Evolutionary conservation across 2,797 vertebrate species (phyloP).

Genomic region (Sebastes trivittatus): DNA sequence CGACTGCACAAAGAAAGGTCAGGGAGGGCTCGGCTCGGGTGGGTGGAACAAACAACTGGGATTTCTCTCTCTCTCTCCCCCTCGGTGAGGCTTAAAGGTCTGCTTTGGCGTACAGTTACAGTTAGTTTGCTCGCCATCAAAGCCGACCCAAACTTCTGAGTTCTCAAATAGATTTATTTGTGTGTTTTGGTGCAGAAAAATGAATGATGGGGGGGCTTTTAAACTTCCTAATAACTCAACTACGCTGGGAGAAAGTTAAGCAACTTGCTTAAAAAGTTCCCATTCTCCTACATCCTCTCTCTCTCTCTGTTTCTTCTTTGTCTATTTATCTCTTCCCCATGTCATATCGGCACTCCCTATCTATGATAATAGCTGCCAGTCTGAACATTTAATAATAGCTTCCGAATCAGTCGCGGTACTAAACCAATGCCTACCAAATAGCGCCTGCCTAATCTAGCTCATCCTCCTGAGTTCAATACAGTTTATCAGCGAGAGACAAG

Average conservation of each 20-base stretch:
- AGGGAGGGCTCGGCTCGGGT: constrained; percentile 63
- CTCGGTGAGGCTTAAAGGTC: constrained; percentile 66
- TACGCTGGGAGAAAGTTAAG: constrained; percentile 40
- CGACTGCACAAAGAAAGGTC: constrained; percentile 70
- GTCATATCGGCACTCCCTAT: background rate
- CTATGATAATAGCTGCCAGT: constrained; percentile 5
- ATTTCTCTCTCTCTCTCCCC: constrained; percentile 26
- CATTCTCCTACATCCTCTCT: background rate
- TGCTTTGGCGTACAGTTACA: constrained; percentile 60
- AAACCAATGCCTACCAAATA: constrained; percentile 33
- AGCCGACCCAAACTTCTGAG: constrained; percentile 48
- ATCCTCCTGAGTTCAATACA: constrained; percentile 40
- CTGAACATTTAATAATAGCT: constrained; percentile 20
- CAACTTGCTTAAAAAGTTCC: constrained; percentile 42
- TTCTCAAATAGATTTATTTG: constrained; percentile 44
- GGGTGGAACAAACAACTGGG: constrained; percentile 75
- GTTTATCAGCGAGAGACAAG: constrained; percentile 43
- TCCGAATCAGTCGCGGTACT: constrained; percentile 1
- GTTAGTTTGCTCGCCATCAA: constrained; percentile 66
- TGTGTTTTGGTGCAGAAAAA: constrained; percentile 41
- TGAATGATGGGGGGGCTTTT: background rate
- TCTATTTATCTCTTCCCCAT: constrained; percentile 10
- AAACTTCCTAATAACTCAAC: constrained; percentile 55
- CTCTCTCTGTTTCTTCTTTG: background rate
- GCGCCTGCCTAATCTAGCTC: constrained; percentile 26